Conservation (phyloP, 2,888 invertebrate species). For the Ichneumon xanthorius region DNA sequence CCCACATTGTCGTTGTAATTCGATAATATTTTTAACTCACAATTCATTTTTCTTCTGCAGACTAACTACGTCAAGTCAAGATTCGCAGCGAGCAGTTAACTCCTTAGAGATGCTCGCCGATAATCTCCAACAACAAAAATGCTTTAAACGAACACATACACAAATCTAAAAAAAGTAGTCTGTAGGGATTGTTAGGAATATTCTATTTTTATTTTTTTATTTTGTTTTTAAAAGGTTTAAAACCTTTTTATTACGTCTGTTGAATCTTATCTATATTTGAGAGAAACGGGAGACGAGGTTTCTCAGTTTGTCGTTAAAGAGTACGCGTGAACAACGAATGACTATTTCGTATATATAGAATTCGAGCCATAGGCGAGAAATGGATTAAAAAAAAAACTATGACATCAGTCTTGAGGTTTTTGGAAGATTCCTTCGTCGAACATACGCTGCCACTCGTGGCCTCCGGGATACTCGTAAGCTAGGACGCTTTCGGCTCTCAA, state of each 20-base stretch:
- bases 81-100: slow-evolving; percentile 75
- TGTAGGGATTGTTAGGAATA: slow-evolving; percentile 48
- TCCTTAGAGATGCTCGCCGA: neutral
- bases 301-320: slow-evolving; percentile 40
- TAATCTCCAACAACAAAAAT: slow-evolving; percentile 29
- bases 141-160: slow-evolving; percentile 7
- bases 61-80: slow-evolving; percentile 86
- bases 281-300: slow-evolving; percentile 3
- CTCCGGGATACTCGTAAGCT: slow-evolving; percentile 91
- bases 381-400: neutral
- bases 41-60: slow-evolving; percentile 82
- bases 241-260: slow-evolving; percentile 43
- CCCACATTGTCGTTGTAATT: neutral
- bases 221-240: slow-evolving; percentile 27
- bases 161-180: slow-evolving; percentile 39
- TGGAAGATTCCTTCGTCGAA: slow-evolving; percentile 88
- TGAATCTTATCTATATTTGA: slow-evolving; percentile 36
- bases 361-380: neutral
- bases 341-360: slow-evolving; percentile 24
- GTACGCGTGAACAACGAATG: slow-evolving; percentile 28
- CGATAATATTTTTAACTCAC: neutral
- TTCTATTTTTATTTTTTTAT: slow-evolving; percentile 6
- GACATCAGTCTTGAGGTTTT: slow-evolving; percentile 79
- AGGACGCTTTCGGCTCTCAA: slow-evolving; percentile 89
- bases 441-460: slow-evolving; percentile 91